Evolutionary conservation across 2,888 invertebrate genomes (phyloP), one percentile per base, ranked within the genome.

Genomic region (Macrosoma leucophasiata): DNA sequence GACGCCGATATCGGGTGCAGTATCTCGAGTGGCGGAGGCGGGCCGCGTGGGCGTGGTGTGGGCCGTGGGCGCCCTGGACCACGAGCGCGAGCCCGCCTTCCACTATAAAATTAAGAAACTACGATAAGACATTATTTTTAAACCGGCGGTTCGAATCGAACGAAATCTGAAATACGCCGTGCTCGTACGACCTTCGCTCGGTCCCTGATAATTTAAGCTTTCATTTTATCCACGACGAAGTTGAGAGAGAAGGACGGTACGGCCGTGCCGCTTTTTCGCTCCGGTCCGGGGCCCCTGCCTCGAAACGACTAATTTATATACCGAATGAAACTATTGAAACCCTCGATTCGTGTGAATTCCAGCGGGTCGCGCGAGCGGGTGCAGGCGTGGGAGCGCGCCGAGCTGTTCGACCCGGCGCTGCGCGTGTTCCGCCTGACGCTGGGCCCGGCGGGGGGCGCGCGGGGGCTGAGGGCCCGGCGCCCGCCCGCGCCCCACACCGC

Each of bases 361-460:
- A 45, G 46, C 10, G 45, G 25, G 4, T 13, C 22, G 8, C 39
- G 33, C 2, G 18, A 60, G 50, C 43, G 59, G 61, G 10, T 55
- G 59, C 26, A 85, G 10, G 40, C 29, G 8, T 91, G 91, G 91
- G 88, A 88, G 42, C 47, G 86, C 85, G 85, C 87, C 2, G 86
- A 88, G 65, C 88, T 91, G 58, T 87, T 87, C 59, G 90, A 90
- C 71, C 87, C 89, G 55, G 87, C 91, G 29, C 87, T 94, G 38
- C 88, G 94, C 46, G 89, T 91, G 33, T 95, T 96, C 65, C 89
- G 87, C 43, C 91, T 95, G 13, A 88, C 91, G 37, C 75, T 97
- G 36, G 97, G 97, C 0, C 94, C 95, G 2, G 90, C 94, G 13
- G 96, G 93, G 3, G 94, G 92, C 29, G 85, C 89, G 29, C 91